Evolutionary conservation across 2,888 invertebrate genomes (phyloP), one percentile per base, ranked within the genome.

Genomic region (Ectobius pallidus): DNA sequence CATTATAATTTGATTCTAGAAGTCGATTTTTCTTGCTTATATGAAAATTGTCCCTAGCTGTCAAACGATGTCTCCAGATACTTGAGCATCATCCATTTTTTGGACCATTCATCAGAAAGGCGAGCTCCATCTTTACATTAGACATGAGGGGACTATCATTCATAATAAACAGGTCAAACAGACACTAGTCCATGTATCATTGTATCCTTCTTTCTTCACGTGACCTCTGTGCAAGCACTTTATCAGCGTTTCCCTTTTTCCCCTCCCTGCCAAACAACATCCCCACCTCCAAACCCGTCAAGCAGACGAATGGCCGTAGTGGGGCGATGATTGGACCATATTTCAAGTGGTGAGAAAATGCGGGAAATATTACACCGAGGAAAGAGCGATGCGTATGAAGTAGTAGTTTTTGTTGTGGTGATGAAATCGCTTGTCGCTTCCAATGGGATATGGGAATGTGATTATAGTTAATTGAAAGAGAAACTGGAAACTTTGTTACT

Each of bases 261-360:
- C 6, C 63, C 25, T 20, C n/a, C n/a, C n/a, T n/a, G n/a, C n/a
- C n/a, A n/a, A n/a, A n/a, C n/a, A n/a, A n/a, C 42, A 34, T 58
- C 58, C 58, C 58, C 22, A 4, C 55, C n/a, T n/a, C n/a, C n/a
- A 14, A 16, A 6, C 25, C 62, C 34, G 42, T 46, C 65, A 44
- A 2, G 27, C 25, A 69, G 68, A 68, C 58, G 61, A 58, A 68
- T 68, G 32, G 68, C 30, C 32, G 61, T 46, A 61, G 44, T 44
- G 58, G 46, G 39, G 72, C 69, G 72, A 72, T 72, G 72, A 72
- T 72, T 72, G 72, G 67, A 46, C 65, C 46, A 72, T 72, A 58
- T 72, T 55, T 72, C 72, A 72, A 58, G 70, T 42, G 44, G 70
- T 55, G 69, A 55, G 55, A 69, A 69, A 32, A 68, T 42, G 63